Conservation (phyloP, 2,797 vertebrate species). For the Semotilus atromaculatus region DNA sequence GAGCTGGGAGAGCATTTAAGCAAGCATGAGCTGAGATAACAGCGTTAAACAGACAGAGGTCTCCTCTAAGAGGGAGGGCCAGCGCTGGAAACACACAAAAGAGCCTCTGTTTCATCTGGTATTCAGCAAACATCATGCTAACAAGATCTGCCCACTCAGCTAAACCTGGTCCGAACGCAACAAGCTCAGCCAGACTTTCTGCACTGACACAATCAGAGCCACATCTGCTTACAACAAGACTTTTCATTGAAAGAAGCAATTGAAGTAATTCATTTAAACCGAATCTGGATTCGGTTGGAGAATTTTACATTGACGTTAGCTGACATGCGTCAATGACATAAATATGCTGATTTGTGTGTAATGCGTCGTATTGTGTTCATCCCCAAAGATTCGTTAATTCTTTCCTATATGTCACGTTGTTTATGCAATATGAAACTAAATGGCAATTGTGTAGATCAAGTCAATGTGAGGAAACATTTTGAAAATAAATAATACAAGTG, state of each 20-base stretch:
- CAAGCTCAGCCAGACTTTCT: conserved; percentile 11
- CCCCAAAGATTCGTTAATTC: not conserved
- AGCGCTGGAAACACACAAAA: conserved; percentile 69
- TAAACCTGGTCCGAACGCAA: conserved; percentile 14
- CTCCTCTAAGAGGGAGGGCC: conserved; percentile 26
- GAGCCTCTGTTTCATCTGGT: conserved; percentile 74
- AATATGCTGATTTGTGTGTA: not conserved
- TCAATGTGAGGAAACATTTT: not conserved
- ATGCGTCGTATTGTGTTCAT: not conserved
- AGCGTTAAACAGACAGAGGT: conserved; percentile 37
- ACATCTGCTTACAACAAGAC: conserved; percentile 11
- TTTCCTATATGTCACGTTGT: not conserved
- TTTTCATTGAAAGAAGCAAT: conserved; percentile 17
- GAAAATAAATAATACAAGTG: not conserved
- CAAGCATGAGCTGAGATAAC: conserved; percentile 45
- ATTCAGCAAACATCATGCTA: conserved; percentile 70
- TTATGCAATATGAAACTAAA: not conserved
- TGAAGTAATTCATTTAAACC: not conserved
- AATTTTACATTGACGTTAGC: not conserved
- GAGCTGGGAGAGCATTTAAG: conserved; percentile 36
- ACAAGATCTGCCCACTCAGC: conserved; percentile 43
- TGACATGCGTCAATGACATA: not conserved
- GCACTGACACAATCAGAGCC: not conserved
- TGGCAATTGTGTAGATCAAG: too few species aligned
- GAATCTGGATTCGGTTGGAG: not conserved